Evolutionary conservation across 2,888 invertebrate species (phyloP).

Genomic region (Stenoptilia bipunctidactyla): DNA sequence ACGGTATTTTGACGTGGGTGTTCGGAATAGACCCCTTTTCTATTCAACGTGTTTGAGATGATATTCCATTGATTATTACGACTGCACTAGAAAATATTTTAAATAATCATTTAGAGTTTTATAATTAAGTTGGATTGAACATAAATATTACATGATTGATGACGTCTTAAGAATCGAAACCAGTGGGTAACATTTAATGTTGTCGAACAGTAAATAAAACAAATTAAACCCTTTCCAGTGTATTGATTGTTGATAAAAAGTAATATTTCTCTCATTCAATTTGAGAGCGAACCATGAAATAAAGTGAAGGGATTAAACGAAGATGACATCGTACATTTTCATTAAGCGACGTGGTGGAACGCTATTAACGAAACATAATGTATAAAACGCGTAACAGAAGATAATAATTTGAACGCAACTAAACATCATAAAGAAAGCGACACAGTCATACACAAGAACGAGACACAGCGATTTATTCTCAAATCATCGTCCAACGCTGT

Average conservation of each 20-base stretch:
- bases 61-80: too few relatives aligned
- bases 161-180: too few relatives aligned
- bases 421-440: constrained; percentile 4
- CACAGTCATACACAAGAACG: too few relatives aligned
- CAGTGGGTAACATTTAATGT: too few relatives aligned
- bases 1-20: constrained; percentile 24
- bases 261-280: constrained; percentile 16
- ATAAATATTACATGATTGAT: too few relatives aligned
- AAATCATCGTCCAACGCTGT: too few relatives aligned
- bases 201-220: neutral
- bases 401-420: neutral
- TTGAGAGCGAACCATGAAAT: constrained; percentile 45
- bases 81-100: too few relatives aligned
- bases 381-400: constrained; percentile 8
- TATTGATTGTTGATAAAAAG: neutral
- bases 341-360: constrained; percentile 17
- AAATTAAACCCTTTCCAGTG: neutral
- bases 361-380: constrained; percentile 24
- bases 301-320: constrained; percentile 41
- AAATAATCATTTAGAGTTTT: too few relatives aligned
- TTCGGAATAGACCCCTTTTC: constrained; percentile 22
- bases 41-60: constrained; percentile 8
- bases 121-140: too few relatives aligned
- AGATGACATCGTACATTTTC: constrained; percentile 56
- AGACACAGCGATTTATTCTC: too few relatives aligned